Conservation (phyloP, 2,113 vertebrate species). For the Eupsittula cactorum region DNA sequence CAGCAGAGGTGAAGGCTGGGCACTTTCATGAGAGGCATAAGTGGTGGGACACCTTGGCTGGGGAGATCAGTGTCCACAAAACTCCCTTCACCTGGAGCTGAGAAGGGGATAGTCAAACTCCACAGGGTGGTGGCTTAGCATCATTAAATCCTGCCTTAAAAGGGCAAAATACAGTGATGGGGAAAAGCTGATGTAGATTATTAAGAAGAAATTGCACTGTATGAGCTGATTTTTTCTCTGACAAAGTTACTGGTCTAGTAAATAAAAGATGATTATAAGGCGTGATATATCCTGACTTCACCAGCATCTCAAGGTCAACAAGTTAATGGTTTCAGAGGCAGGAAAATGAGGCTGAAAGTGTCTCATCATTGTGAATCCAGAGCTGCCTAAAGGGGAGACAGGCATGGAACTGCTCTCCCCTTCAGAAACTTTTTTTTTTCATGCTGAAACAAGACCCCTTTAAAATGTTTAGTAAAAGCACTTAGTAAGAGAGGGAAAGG, state of each 20-base stretch:
- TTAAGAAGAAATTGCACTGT: not conserved
- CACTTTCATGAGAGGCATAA: not conserved
- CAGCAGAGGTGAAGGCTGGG: fast-evolving
- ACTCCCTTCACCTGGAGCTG: not conserved
- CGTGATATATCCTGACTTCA: not conserved
- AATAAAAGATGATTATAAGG: not conserved
- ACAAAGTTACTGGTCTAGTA: fast-evolving
- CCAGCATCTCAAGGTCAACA: not conserved
- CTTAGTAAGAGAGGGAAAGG: not conserved
- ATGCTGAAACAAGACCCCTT: not conserved
- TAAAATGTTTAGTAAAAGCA: not conserved
- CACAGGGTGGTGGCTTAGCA: not conserved
- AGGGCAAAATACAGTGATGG: not conserved
- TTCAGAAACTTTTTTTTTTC: not conserved
- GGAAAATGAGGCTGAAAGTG: not conserved
- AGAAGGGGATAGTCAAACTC: not conserved
- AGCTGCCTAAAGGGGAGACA: not conserved
- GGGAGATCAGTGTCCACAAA: not conserved
- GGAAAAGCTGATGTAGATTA: not conserved
- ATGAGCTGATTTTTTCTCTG: not conserved
- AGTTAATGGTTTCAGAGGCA: not conserved
- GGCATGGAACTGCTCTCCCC: not conserved
- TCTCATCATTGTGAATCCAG: not conserved
- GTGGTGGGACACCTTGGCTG: not conserved
- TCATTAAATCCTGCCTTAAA: not conserved